Evolutionary conservation across 2,797 vertebrate species (phyloP), one percentile per base, ranked within the genome.

Genomic region (Fistularia tabacaria): DNA sequence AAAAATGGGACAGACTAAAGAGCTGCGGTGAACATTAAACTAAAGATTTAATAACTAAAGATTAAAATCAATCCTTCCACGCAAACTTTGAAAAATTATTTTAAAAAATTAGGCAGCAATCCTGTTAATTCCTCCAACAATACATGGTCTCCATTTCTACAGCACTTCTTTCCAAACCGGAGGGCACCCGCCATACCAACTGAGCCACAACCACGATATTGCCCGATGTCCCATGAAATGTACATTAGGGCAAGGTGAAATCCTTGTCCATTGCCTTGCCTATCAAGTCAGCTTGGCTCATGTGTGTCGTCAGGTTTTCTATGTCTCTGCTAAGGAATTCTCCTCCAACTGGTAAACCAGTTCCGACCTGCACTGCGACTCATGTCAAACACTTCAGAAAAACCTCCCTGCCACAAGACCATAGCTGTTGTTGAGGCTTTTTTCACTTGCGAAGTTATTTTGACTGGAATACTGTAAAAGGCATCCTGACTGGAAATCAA

Each of bases 341-440:
- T 70, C 59, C 74, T 49, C 55, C 79, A 77, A 66, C 71, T 55
- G 59, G 77, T 71, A 67, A 87, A 87, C 86, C 82, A 87, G 88
- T 89, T 85, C 49, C 69, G 87, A 90, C 87, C 87, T 88, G 88
- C 76, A 82, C 64, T 54, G 10, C 71, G 10, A 54, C 81, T 79
- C 54, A 14, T 64, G 53, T 54, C 43, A 80, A 78, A 80, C 62
- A 68, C 58, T 82, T 82, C 45, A 50, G 57, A 64, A 46, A 49
- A 55, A 49, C 69, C 42, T 41, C 12, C 6, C 48, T 9, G 14
- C 43, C 75, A 37, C 62, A 60, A 41, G 49, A 73, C 53, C 65
- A 66, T 47, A 7, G 44, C 45, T 10, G 49, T 58, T 43, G 40
- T 41, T 39, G 43, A n/a, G n/a, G n/a, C n/a, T n/a, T n/a, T n/a